Base-by-base conservation (phyloP, 37 sponge, comb jelly and placozoan species). In the Aplysina aerophoba region DNA sequence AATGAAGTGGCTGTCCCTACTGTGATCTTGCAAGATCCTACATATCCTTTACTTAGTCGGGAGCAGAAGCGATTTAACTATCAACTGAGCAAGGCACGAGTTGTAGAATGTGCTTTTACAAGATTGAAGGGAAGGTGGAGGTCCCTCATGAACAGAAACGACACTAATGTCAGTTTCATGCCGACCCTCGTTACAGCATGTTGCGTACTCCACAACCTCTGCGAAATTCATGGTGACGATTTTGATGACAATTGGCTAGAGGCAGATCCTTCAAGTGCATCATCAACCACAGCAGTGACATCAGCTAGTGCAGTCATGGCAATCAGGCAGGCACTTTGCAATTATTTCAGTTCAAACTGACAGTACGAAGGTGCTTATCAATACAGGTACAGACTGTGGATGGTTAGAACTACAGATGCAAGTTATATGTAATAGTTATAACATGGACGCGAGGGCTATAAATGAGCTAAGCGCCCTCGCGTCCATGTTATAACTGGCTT, bases 31-130 rank as follows among this genome's bases (percentile, higher is more conserved):
- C 82, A 85, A 71, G 82, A 89, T 41, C 62, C 85, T 25, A 85
- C 89, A 17, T 89, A 84, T 85, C 84, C 50, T 82, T 12, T 89
- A 55, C 33, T 36, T 81, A 33, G 59, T 39, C 35, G 24, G 19
- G n/a, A 55, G 4, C 13, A 81, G 72, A 87, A 39, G 36, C 21
- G 35, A 15, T 87, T 54, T 55, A 81, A 81, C 28, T 80, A 87
- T 37, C 25, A 62, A 19, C 53, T 39, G 33, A 64, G 55, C 8
- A 13, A 82, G 22, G 81, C 72, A 37, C 39, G 89, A 60, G 56
- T 73, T 31, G 89, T 88, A 17, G 89, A 88, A 56, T 74, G 22
- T 61, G 85, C 85, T 27, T 88, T 88, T 84, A 84, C 84, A 21
- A 20, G 79, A 16, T 33, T 88, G 34, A 88, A 84, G 62, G 85